These are phyloP conservation scores for Pterois miles DNA, from an alignment of 2,797 vertebrate genomes.

Conservation along the genomic window DNA sequence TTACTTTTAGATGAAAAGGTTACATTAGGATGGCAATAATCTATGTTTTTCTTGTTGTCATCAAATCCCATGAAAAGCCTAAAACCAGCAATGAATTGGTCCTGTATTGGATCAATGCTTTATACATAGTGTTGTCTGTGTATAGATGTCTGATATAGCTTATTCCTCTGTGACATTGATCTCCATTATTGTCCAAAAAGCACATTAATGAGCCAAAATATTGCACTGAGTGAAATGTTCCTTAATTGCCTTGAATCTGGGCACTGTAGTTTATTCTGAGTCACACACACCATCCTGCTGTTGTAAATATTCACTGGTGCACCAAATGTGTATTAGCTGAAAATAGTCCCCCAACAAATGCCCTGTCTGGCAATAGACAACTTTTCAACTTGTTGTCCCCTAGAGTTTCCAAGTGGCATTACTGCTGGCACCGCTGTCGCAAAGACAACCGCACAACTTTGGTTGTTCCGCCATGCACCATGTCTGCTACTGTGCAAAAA, in stretches of 20 bases:
- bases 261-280: background rate
- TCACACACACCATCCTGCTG: background rate
- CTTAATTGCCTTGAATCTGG: background rate
- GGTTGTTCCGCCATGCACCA: background rate
- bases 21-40: no score
- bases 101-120: background rate
- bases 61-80: background rate
- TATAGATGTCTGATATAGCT: background rate
- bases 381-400: background rate
- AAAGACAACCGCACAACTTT: background rate
- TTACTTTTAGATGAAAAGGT: background rate
- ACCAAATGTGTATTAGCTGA: slow-evolving; percentile 5
- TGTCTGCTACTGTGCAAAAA: background rate
- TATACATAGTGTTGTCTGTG: background rate
- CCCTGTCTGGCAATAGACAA: background rate
- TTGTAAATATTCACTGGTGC: slow-evolving; percentile 5
- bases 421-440: background rate
- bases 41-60: no score
- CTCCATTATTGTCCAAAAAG: background rate
- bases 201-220: background rate
- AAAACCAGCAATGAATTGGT: background rate
- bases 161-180: background rate
- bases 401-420: background rate
- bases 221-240: background rate
- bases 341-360: background rate